Conservation (phyloP, 1,140 invertebrate genomes). For the Ceratosolen fusciceps region DNA sequence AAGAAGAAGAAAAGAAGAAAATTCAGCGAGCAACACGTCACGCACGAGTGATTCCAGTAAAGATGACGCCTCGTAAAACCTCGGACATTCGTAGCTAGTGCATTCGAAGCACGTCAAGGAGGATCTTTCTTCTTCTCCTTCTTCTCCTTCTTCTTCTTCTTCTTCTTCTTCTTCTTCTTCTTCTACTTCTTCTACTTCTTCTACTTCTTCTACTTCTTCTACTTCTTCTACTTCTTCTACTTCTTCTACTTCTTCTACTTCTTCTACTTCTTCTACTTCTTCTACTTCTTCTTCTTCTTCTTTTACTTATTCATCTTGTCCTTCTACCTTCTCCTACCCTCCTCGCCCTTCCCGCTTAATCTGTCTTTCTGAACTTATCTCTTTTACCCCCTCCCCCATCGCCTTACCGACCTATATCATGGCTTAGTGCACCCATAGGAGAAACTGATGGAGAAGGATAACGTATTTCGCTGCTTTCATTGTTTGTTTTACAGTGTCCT, state of each 20-base stretch:
- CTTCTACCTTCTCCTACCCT: too few relatives aligned
- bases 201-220: too few relatives aligned
- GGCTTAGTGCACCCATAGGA: background rate
- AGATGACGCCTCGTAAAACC: conserved; percentile 39
- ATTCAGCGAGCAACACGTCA: background rate
- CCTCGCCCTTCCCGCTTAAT: too few relatives aligned
- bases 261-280: too few relatives aligned
- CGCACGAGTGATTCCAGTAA: conserved; percentile 36
- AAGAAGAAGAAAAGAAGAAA: too few relatives aligned
- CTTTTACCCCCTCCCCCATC: background rate
- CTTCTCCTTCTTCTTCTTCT: conserved; percentile 11
- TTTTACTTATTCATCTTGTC: too few relatives aligned
- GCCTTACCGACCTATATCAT: background rate
- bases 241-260: too few relatives aligned
- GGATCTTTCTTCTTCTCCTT: conserved; percentile 20
- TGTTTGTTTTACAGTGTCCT: background rate
- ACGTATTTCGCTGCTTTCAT: conserved; percentile 16
- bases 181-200: background rate
- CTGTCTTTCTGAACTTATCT: conserved; percentile 17
- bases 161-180: too few relatives aligned
- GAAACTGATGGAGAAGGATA: conserved; percentile 10
- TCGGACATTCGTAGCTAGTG: conserved; percentile 27
- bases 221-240: too few relatives aligned
- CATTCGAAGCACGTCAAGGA: conserved; percentile 45
- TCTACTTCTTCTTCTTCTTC: too few relatives aligned